Conservation (phyloP, 2,113 vertebrate species). For the Hippocampus abdominalis region DNA sequence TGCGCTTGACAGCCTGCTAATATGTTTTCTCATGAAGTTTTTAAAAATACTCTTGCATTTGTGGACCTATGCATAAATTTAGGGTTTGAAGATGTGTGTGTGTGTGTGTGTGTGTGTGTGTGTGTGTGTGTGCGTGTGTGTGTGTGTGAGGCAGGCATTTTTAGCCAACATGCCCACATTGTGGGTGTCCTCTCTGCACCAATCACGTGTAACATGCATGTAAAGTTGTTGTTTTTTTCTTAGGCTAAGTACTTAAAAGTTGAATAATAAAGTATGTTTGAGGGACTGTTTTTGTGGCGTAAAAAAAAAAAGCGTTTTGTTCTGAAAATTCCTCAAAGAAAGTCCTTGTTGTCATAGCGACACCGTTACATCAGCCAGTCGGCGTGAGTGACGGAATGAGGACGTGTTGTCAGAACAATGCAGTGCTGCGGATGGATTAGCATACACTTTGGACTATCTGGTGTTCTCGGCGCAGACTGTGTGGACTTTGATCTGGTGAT, state of each 20-base stretch:
- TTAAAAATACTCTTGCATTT: neutral
- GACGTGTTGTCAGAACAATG: conserved; percentile 43
- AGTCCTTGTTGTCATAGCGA: conserved; percentile 18
- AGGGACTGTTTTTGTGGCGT: neutral
- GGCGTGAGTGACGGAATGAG: conserved; percentile 51
- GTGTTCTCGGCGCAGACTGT: conserved; percentile 9
- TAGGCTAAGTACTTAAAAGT: neutral
- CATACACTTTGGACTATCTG: conserved; percentile 28
- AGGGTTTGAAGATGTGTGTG: neutral
- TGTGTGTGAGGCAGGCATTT: conserved; percentile 8
- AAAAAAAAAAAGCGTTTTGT: neutral
- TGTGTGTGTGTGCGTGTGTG: neutral
- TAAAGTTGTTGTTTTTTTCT: neutral
- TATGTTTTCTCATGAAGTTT: neutral
- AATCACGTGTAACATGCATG: neutral
- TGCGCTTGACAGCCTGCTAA: neutral
- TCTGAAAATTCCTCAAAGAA: conserved; percentile 14
- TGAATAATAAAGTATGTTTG: neutral
- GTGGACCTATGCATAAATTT: conserved; percentile 2
- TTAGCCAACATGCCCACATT: conserved; percentile 22
- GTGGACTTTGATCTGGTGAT: conserved; percentile 14
- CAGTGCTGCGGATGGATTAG: conserved; percentile 36
- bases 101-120: neutral
- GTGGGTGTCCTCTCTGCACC: conserved; percentile 21
- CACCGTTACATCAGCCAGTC: conserved; percentile 28